These are phyloP conservation scores for Achlya flavicornis DNA, from an alignment of 2,888 invertebrate species.

Conservation along the genomic window DNA sequence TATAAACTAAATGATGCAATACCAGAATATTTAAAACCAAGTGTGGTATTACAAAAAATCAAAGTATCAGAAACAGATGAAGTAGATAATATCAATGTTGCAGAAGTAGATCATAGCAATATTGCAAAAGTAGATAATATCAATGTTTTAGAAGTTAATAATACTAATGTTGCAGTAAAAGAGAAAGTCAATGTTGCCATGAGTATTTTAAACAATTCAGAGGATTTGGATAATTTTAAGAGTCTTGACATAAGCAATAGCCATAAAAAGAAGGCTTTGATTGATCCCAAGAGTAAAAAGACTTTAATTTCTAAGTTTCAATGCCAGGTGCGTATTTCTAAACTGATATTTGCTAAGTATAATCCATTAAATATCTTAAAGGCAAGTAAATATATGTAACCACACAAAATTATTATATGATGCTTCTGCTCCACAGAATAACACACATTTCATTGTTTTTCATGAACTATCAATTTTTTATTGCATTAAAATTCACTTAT, in stretches of 20 bases:
- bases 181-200: not conserved
- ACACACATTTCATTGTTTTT: too few species aligned
- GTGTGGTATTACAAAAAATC: slow-evolving; percentile 52
- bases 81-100: not conserved
- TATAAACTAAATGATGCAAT: slow-evolving; percentile 53
- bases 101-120: not conserved
- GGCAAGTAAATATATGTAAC: too few species aligned
- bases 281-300: slow-evolving; percentile 58
- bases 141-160: not conserved
- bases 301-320: slow-evolving; percentile 62
- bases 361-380: slow-evolving; percentile 7
- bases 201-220: slow-evolving; percentile 15
- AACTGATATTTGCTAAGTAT: not conserved
- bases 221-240: slow-evolving; percentile 27
- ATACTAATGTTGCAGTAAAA: not conserved
- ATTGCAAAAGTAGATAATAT: not conserved
- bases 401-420: too few species aligned
- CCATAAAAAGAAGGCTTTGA: slow-evolving; percentile 46
- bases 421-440: too few species aligned
- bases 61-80: slow-evolving; percentile 23
- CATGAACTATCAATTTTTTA: too few species aligned
- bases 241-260: slow-evolving; percentile 26
- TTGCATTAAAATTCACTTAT: too few species aligned
- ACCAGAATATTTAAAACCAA: slow-evolving; percentile 56
- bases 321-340: slow-evolving; percentile 56